These are phyloP conservation scores for Scolopax rusticola DNA, from an alignment of 2,797 vertebrate species.

Conservation along the genomic window DNA sequence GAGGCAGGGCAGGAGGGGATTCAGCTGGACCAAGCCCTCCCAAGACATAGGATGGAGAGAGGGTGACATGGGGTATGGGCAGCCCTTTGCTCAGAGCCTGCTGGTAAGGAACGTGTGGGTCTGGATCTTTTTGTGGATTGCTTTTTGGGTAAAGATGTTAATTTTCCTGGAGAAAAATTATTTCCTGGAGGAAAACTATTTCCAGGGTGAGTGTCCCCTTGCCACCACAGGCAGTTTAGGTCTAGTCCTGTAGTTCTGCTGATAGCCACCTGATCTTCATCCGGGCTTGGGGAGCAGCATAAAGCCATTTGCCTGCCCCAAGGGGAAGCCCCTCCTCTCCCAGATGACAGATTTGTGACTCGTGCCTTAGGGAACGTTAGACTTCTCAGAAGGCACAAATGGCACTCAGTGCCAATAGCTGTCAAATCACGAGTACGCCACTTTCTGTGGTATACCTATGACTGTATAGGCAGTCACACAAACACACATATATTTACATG, in stretches of 20 bases:
- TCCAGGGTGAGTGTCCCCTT: not conserved
- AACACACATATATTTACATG: rapidly evolving
- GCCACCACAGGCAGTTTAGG: not conserved
- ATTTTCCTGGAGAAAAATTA: not conserved
- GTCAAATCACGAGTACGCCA: rapidly evolving
- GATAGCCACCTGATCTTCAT: not conserved
- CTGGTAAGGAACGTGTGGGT: rapidly evolving
- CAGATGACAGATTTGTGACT: not conserved
- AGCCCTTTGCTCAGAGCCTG: rapidly evolving
- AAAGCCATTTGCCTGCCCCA: not conserved
- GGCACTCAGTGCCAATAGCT: not conserved
- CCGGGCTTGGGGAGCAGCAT: not conserved
- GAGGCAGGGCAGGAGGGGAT: not conserved
- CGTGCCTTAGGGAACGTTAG: not conserved
- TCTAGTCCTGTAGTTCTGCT: not conserved
- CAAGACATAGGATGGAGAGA: not conserved
- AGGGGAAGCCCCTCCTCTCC: not conserved
- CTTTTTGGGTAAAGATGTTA: not conserved
- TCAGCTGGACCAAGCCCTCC: not conserved
- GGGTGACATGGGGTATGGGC: not conserved
- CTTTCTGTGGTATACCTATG: rapidly evolving
- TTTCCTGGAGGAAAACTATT: not conserved
- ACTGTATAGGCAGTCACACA: not conserved
- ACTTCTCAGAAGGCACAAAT: not conserved
- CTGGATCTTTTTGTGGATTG: not conserved